A percentile compares a stretch with the other conserved stretches of the same genome.
phyloP scores from a whole-genome alignment of 92 coral and sea anemone genomes.

The Muricea muricata region DNA sequence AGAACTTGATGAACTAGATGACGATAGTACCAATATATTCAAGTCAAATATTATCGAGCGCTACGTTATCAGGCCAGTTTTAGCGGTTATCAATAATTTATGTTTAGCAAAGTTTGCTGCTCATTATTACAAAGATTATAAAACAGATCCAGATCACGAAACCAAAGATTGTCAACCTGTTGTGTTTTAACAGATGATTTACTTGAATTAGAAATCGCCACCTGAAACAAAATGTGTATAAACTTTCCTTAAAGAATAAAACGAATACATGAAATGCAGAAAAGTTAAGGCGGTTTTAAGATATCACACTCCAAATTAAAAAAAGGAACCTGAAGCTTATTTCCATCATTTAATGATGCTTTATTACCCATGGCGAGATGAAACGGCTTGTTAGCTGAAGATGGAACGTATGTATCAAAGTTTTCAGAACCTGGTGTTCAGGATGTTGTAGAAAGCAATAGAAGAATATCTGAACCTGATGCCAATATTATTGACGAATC shows the following conservation, averaged over 20 bases:
- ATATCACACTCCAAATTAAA: not conserved
- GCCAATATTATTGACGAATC: conserved; percentile 57
- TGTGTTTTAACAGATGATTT: conserved; percentile 15
- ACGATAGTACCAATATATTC: conserved; percentile 64
- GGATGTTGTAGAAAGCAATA: conserved; percentile 51
- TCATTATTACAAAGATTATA: conserved; percentile 43
- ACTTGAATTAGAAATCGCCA: conserved; percentile 28
- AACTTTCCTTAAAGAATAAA: conserved; percentile 54
- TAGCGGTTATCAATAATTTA: conserved; percentile 22
- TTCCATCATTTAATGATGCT: not conserved
- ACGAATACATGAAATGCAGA: conserved; percentile 55
- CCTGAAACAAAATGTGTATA: no score
- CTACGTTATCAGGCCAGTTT: no score
- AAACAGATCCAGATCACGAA: conserved; percentile 49
- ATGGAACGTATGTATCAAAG: conserved; percentile 50
- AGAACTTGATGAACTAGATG: conserved; percentile 71
- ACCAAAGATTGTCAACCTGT: not conserved
- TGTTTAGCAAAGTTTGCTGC: conserved; percentile 73
- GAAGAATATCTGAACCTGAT: conserved; percentile 68
- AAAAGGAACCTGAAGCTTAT: not conserved
- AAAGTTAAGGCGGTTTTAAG: not conserved
- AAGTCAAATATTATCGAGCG: no score
- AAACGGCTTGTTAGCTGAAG: conserved; percentile 16
- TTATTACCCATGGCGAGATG: not conserved
- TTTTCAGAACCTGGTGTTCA: conserved; percentile 59